Base-by-base conservation (phyloP, 92 coral and sea anemone genomes). In the Parazoanthus atlanticus region DNA sequence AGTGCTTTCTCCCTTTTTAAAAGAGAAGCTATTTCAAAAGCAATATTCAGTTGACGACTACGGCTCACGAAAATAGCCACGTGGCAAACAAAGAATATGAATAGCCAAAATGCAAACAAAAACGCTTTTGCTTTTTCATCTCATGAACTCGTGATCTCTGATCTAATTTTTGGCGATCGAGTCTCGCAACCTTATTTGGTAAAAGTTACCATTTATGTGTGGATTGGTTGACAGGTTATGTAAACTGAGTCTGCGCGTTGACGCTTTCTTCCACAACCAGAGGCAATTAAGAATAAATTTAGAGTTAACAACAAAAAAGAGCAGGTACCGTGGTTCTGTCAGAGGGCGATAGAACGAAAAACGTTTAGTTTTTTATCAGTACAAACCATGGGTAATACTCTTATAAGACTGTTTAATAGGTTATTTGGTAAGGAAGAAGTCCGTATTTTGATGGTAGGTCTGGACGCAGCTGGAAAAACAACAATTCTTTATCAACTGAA, bases 401-500 rank as follows among this genome's bases (percentile, higher is more conserved):
- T 97, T 64, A 80, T 94, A 64, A 91, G 89, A 81, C 85, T 97
- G 58, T 97, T 97, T 88, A 93, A 95, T 70, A 93, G 98, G 25
- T 81, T 96, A 69, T 93, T 97, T 54, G 95, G 98, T 19, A 97
- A 95, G 85, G 98, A 97, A 79, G 99, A 97, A 74, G 93, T 95
- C 65, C 95, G 99, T 26, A 91, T 97, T 58, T 91, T 97, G n/a
- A 97, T 97, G 99, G 99, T 97, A 23, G 99, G 99, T 12, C 76
- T 97, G 13, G 99, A 97, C 69, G 98, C 99, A 29, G 99, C 99
- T 8, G 99, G 99, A 25, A 97, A 97, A 89, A 97, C 99, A 12
- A 97, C 99, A 15, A 97, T 97, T 58, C 92, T 97, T 64, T 97
- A 97, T 81, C 99, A 97, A 77, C 88, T 97, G 9, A 97, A 97